Evolutionary conservation across 2,888 invertebrate genomes (phyloP).

Genomic region (Tanypteryx hageni): DNA sequence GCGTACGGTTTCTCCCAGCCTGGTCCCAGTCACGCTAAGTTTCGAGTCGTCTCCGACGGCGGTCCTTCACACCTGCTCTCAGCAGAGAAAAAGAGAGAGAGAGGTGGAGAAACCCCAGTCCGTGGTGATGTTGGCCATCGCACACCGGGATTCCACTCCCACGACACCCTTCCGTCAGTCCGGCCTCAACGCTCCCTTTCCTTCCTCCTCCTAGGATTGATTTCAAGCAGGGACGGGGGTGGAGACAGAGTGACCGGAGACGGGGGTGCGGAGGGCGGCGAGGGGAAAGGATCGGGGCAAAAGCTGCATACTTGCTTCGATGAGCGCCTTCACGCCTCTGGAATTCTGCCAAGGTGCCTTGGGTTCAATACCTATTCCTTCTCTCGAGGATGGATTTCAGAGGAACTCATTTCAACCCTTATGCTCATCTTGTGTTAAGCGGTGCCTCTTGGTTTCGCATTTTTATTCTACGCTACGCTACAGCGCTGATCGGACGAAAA

Average conservation of each 20-base stretch:
- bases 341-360: conserved; percentile 59
- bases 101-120: conserved; percentile 47
- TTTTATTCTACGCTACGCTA: background rate
- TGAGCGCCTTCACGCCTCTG: conserved; percentile 61
- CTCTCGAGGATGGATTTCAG: conserved; percentile 37
- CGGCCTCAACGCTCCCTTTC: conserved; percentile 63
- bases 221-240: conserved; percentile 33
- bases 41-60: conserved; percentile 51
- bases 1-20: conserved; percentile 1
- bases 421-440: background rate
- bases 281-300: background rate
- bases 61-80: conserved; percentile 63
- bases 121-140: conserved; percentile 46
- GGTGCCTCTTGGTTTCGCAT: background rate
- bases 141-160: conserved; percentile 56
- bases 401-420: background rate
- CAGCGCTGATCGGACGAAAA: background rate
- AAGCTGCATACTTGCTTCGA: conserved; percentile 60
- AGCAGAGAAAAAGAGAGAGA: background rate
- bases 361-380: conserved; percentile 38
- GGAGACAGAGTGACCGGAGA: background rate
- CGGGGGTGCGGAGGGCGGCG: background rate
- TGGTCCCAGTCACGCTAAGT: conserved; percentile 50
- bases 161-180: conserved; percentile 36
- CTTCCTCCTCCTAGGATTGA: conserved; percentile 53